These are phyloP conservation scores for Caranx ignobilis DNA, from an alignment of 2,113 vertebrate genomes.

Conservation along the genomic window DNA sequence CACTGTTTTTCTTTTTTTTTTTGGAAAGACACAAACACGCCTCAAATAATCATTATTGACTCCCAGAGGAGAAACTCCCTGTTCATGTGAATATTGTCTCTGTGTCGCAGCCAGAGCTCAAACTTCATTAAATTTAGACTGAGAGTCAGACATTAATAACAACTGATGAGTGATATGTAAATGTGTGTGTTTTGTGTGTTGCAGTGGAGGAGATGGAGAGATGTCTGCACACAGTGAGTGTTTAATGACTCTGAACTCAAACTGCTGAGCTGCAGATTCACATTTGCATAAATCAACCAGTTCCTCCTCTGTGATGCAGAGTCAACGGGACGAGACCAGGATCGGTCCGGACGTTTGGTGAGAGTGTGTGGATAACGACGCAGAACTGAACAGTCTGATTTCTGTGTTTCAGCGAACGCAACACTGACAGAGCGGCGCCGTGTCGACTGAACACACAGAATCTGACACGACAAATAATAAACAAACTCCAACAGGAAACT, in stretches of 20 bases:
- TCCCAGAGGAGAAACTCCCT: too few relatives aligned
- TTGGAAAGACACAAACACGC: too few relatives aligned
- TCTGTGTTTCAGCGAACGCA: neutral
- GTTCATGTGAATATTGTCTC: too few relatives aligned
- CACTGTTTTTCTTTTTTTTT: too few relatives aligned
- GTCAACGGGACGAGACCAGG: conserved; percentile 49
- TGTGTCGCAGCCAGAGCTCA: too few relatives aligned
- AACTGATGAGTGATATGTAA: neutral
- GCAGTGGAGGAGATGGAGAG: neutral
- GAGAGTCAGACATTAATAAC: too few relatives aligned
- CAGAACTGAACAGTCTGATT: conserved; percentile 7
- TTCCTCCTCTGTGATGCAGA: conserved; percentile 35
- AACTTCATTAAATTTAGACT: too few relatives aligned
- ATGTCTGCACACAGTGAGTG: neutral
- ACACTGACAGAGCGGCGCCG: neutral
- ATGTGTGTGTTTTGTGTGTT: neutral
- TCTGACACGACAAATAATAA: too few relatives aligned
- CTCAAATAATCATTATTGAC: too few relatives aligned
- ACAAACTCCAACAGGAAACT: too few relatives aligned
- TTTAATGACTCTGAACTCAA: conserved; percentile 34
- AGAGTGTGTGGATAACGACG: conserved; percentile 31
- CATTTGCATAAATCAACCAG: conserved; percentile 59
- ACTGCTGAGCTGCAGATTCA: neutral
- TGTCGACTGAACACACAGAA: neutral
- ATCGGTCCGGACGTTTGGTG: conserved; percentile 20